A percentile compares a stretch with the other conserved stretches of the same genome.
phyloP scores from a whole-genome alignment of 2,797 vertebrate genomes.

The Aratinga solstitialis region DNA sequence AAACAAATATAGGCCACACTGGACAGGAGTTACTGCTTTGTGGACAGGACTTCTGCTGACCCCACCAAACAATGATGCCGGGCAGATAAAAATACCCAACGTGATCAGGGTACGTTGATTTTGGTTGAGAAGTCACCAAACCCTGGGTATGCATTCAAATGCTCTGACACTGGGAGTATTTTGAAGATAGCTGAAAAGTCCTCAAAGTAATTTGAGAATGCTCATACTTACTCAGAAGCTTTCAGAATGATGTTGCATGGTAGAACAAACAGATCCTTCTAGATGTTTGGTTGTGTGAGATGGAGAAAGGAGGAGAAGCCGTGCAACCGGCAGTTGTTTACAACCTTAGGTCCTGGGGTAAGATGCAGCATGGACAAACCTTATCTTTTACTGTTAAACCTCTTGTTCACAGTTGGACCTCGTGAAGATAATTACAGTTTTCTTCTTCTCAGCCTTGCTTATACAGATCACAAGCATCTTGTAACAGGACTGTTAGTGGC shows the following conservation, averaged over 20 bases:
- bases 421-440: neutral
- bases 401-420: neutral
- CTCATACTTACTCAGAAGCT: neutral
- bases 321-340: neutral
- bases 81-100: neutral
- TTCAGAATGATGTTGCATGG: neutral
- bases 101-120: fast-evolving
- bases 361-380: neutral
- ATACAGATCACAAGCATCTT: neutral
- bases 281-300: neutral
- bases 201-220: neutral
- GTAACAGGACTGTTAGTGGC: neutral
- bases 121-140: neutral
- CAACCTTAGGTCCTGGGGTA: neutral
- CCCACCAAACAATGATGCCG: neutral
- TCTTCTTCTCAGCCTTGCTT: neutral
- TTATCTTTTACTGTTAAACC: neutral
- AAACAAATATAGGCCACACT: neutral
- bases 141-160: neutral
- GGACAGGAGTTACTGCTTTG: neutral
- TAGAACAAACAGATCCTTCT: neutral
- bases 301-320: neutral
- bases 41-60: constrained; percentile 18
- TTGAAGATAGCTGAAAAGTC: neutral
- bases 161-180: neutral